These are phyloP conservation scores for Cololabis saira DNA, from an alignment of 2,113 vertebrate genomes.

Conservation along the genomic window DNA sequence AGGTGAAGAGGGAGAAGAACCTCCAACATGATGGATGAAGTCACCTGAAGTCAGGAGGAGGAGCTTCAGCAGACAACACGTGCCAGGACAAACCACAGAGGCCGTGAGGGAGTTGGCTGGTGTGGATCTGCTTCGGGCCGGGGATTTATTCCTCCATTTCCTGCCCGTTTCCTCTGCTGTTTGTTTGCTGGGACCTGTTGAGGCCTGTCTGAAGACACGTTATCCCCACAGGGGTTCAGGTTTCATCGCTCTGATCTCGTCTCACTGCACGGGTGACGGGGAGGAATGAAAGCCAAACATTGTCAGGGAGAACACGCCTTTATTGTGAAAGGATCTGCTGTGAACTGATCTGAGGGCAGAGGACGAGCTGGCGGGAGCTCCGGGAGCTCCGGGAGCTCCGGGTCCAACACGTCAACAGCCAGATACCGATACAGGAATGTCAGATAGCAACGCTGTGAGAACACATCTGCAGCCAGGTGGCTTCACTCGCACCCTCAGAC, in stretches of 20 bases:
- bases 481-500: background rate
- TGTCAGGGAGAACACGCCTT: background rate
- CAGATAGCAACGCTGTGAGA: background rate
- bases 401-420: no score
- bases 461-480: background rate
- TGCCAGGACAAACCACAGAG: no score
- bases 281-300: slow-evolving; percentile 7
- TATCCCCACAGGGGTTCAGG: slow-evolving; percentile 8
- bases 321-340: background rate
- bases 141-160: no score
- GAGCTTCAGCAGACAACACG: no score
- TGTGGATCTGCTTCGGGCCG: no score
- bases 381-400: no score
- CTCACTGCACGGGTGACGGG: background rate
- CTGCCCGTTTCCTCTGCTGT: background rate
- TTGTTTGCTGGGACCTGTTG: slow-evolving; percentile 1
- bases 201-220: slow-evolving; percentile 10
- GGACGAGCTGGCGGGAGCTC: background rate
- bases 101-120: no score
- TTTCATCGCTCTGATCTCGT: slow-evolving; percentile 10
- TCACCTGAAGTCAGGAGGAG: no score
- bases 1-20: no score
- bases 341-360: background rate
- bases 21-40: no score
- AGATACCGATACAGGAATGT: slow-evolving; percentile 21